Base-by-base conservation (phyloP, 2,888 invertebrate genomes). In the Polietes domitor region DNA sequence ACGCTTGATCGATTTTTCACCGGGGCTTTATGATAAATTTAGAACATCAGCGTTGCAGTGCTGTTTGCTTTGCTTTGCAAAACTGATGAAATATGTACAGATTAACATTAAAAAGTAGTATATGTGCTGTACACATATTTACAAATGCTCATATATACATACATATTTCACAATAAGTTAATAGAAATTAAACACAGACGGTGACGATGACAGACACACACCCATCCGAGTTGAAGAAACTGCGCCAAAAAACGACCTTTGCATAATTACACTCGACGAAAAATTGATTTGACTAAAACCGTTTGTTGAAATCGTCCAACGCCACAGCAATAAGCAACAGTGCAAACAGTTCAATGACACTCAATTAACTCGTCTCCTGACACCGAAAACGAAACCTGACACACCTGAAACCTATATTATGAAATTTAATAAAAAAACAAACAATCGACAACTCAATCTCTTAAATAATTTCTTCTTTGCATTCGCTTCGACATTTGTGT, bases 231-330 rank as follows among this genome's bases (percentile, higher is more conserved):
- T 15, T 61, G 61, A 61, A 61, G 61, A 61, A 61, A 61, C 61
- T 61, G 17, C 61, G 61, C 50, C 72, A 43, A 58, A 58, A 61
- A 26, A 61, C 28, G 32, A 61, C 68, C 47, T 58, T 50, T 32
- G n/a, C 1, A 43, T 15, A 61, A 61, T 37, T 70, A 70, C 71
- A 80, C 75, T 41, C 17, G 19, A 10, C 63, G 43, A 79, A 78
- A 77, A 21, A 72, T 6, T 32, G 3, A 7, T 32, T 32, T 5
- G 7, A 37, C 37, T 2, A 37, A 37, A 37, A 3, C 10, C 9
- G 1, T 1, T 37, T 7, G 37, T 3, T 1, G 9, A 37, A 37
- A 37, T 7, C 37, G 37, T 37, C 1, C 12, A n/a, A n/a, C n/a
- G n/a, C n/a, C n/a, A n/a, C n/a, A n/a, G n/a, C n/a, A n/a, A 37